Evolutionary conservation across 2,888 invertebrate genomes (phyloP), one percentile per base, ranked within the genome.

Genomic region (Pediacus dermestoides): DNA sequence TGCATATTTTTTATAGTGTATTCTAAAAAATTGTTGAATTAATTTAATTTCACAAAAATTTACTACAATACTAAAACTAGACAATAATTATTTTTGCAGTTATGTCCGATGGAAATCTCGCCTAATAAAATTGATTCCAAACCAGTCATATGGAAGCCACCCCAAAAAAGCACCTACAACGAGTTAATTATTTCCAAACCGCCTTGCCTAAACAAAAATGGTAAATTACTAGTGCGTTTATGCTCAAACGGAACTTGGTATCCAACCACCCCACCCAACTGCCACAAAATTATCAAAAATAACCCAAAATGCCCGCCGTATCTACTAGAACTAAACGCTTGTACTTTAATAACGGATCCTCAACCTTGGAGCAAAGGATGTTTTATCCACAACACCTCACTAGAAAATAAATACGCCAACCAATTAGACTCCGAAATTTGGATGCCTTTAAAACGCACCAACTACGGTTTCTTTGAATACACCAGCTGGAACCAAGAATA

Each of bases 291-390:
- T 4, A 44, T 44, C 12, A 37, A 39, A 21, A 15, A 18, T 2
- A 43, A 46, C 9, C 27, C 28, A 28, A 28, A 44, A 26, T 64
- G 61, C 40, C 60, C 61, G 1, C 30, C 33, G 2, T 37, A 41
- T 15, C 57, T 53, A 31, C 36, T 37, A 7, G 46, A 56, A 42
- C 35, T 50, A 2, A 43, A 41, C 14, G 44, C 50, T n/a, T 72
- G 72, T 33, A 23, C 69, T 2, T 60, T 58, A 40, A 52, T 68
- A 12, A 67, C 68, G 0, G 22, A 56, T 4, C 21, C 53, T 1
- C 47, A 58, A 18, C 39, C 35, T 4, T 62, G 64, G 54, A 45
- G 61, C 46, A 37, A 40, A 48, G 33, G 12, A n/a, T n/a, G n/a
- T n/a, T n/a, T n/a, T n/a, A n/a, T n/a, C n/a, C n/a, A n/a, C n/a